Conservation (phyloP, 2,797 vertebrate species). For the Thalassophryne amazonica region DNA sequence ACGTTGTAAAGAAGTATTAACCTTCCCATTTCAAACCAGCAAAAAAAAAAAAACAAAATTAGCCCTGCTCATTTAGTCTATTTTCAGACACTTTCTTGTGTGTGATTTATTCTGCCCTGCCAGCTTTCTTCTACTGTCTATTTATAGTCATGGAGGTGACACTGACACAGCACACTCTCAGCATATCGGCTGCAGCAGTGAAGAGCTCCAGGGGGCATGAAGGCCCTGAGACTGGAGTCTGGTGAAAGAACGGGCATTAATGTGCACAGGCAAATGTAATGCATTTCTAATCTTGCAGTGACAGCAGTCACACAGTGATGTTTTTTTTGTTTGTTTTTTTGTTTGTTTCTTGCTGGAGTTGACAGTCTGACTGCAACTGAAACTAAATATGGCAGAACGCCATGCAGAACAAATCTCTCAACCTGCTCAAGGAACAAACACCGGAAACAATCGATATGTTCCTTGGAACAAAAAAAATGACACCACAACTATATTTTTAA, state of each 20-base stretch:
- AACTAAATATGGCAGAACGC: too few relatives aligned
- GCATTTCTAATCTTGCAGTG: conserved; percentile 51
- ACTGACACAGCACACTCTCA: conserved; percentile 45
- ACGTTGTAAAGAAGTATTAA: too few relatives aligned
- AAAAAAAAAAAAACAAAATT: too few relatives aligned
- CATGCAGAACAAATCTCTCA: too few relatives aligned
- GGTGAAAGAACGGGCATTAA: conserved; percentile 34
- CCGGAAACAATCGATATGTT: too few relatives aligned
- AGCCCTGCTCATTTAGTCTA: too few relatives aligned
- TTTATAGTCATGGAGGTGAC: conserved; percentile 58
- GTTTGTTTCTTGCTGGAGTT: not conserved
- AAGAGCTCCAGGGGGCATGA: conserved; percentile 30
- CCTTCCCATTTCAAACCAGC: too few relatives aligned
- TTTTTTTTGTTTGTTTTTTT: not conserved
- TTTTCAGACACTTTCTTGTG: not conserved
- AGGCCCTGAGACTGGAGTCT: conserved; percentile 12
- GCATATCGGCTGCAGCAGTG: conserved; percentile 43
- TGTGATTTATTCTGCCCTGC: conserved; percentile 9
- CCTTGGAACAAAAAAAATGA: too few relatives aligned
- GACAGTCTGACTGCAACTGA: conserved; percentile 27
- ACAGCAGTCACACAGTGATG: conserved; percentile 3
- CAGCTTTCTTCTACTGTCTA: conserved; percentile 41
- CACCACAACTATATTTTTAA: too few relatives aligned
- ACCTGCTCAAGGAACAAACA: too few relatives aligned
- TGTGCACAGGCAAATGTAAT: conserved; percentile 44